Conservation (phyloP, 1,140 invertebrate genomes). For the Lepidurus apus region DNA sequence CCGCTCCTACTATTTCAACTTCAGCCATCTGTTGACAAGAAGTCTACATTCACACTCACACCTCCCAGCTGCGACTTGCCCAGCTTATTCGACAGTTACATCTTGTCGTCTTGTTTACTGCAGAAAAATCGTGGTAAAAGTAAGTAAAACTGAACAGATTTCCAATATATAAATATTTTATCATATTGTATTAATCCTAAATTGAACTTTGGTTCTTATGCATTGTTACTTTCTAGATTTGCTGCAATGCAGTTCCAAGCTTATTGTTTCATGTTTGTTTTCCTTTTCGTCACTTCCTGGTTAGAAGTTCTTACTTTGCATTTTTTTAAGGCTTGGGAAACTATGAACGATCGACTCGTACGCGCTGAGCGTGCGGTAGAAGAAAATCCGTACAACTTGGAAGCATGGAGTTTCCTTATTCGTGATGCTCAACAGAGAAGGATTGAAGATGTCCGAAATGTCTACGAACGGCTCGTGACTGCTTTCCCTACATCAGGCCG, state of each 20-base stretch:
- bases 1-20: too few species aligned
- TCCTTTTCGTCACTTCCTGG: neutral
- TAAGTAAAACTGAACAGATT: neutral
- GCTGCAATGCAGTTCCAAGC: neutral
- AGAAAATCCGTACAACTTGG: slow-evolving; percentile 83
- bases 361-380: slow-evolving; percentile 58
- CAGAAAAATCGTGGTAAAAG: neutral
- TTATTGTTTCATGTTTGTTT: neutral
- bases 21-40: too few species aligned
- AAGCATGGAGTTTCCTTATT: slow-evolving; percentile 92
- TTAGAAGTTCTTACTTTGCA: neutral
- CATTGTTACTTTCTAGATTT: neutral
- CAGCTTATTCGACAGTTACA: too few species aligned
- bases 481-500: slow-evolving; percentile 93
- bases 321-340: slow-evolving; percentile 25
- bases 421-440: slow-evolving; percentile 84
- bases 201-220: neutral
- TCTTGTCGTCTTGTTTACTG: too few species aligned
- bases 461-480: slow-evolving; percentile 88
- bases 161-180: too few species aligned
- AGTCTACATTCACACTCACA: too few species aligned
- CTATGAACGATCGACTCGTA: slow-evolving; percentile 44
- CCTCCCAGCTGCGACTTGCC: too few species aligned
- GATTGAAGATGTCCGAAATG: slow-evolving; percentile 80
- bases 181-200: too few species aligned